phyloP scores from a whole-genome alignment of 2,888 invertebrate species.

The Drosophila mayaguana region DNA sequence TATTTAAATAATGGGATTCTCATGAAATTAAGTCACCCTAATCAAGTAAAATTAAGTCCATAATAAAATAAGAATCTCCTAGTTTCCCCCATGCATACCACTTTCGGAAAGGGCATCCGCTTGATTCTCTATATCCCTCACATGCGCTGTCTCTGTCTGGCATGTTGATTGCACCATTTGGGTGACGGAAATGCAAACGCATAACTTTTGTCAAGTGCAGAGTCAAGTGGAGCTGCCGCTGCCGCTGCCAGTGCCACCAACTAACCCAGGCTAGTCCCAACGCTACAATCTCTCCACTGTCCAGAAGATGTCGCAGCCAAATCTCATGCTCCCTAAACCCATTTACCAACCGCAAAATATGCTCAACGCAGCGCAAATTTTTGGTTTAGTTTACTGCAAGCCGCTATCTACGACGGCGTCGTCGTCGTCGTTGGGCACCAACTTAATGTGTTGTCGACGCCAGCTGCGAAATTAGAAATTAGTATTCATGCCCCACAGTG shows the following conservation, averaged over 20 bases:
- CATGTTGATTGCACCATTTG: conserved; percentile 46
- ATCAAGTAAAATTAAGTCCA: background rate
- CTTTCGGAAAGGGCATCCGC: conserved; percentile 9
- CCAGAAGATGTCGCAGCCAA: conserved; percentile 46
- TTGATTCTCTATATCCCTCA: background rate
- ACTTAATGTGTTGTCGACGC: conserved; percentile 73
- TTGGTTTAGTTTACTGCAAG: conserved; percentile 68
- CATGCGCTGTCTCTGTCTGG: conserved; percentile 10
- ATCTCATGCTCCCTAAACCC: conserved; percentile 48
- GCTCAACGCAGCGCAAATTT: conserved; percentile 68
- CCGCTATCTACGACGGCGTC: conserved; percentile 26
- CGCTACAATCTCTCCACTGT: conserved; percentile 27
- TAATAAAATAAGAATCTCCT: background rate
- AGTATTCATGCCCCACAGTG: conserved; percentile 84
- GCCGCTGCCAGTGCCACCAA: background rate
- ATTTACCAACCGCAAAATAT: conserved; percentile 68
- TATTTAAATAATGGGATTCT: background rate
- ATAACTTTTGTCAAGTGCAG: conserved; percentile 70
- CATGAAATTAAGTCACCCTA: background rate
- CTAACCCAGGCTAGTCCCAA: background rate
- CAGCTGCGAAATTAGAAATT: conserved; percentile 83
- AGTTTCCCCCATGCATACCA: background rate
- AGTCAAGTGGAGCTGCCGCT: conserved; percentile 26
- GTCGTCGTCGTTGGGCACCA: conserved; percentile 36
- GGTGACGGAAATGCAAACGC: conserved; percentile 74